Conservation (phyloP, 2,888 invertebrate species). For the Agrypnus murinus region DNA sequence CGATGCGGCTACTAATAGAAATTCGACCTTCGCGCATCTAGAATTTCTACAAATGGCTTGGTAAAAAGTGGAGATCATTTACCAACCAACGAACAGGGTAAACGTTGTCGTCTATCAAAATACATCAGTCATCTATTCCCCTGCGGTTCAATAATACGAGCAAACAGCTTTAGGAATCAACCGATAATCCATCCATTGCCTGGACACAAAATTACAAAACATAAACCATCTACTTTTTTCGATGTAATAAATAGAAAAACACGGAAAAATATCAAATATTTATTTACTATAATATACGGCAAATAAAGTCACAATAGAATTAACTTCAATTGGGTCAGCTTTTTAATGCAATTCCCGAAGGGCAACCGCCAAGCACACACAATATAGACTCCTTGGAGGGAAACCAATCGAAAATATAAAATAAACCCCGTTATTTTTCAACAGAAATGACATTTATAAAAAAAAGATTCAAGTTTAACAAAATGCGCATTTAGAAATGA, state of each 20-base stretch:
- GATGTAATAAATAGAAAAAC: constrained; percentile 2
- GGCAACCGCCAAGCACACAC: constrained; percentile 26
- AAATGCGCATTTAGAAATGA: background rate
- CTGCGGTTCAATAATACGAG: constrained; percentile 10
- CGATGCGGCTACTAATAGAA: constrained; percentile 16
- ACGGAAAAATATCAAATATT: constrained; percentile 30
- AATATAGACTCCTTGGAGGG: constrained; percentile 26
- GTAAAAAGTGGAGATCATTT: constrained; percentile 29
- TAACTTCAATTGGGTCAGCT: constrained; percentile 43
- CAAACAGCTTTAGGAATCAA: constrained; percentile 15
- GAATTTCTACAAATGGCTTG: constrained; percentile 34
- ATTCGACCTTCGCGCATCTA: constrained; percentile 1
- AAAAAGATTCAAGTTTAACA: background rate
- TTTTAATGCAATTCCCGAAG: constrained; percentile 38
- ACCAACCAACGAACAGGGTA: constrained; percentile 20
- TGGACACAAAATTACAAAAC: constrained; percentile 3
- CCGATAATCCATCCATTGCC: constrained; percentile 8
- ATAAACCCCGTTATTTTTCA: constrained; percentile 22
- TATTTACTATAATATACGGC: constrained; percentile 26
- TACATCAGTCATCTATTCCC: constrained; percentile 31
- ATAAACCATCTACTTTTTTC: background rate
- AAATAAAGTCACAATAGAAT: constrained; percentile 36
- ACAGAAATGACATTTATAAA: background rate
- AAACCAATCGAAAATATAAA: constrained; percentile 31
- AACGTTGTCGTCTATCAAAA: constrained; percentile 32